These are phyloP conservation scores for Geodia barretti DNA, from an alignment of 37 sponge, comb jelly and placozoan genomes.

Conservation along the genomic window DNA sequence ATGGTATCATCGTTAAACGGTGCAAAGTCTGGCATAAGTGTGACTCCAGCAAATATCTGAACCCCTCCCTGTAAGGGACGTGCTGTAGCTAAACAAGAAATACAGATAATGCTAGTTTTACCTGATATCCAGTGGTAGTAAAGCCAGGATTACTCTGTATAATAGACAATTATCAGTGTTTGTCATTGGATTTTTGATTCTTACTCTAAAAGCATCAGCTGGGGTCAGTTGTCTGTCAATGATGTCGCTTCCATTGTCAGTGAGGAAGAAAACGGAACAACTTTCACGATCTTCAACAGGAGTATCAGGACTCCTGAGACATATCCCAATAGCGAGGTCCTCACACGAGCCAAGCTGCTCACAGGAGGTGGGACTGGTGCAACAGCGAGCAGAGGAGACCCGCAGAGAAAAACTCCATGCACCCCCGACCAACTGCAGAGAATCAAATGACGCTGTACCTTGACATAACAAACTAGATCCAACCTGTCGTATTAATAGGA, in stretches of 20 bases:
- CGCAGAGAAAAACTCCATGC: not conserved
- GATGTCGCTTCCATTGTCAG: not conserved
- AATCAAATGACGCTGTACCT: too few species aligned
- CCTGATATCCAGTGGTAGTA: too few species aligned
- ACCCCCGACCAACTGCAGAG: not conserved
- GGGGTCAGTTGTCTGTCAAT: not conserved
- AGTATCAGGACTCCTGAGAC: not conserved
- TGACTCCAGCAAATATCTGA: not conserved
- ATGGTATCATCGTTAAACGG: not conserved
- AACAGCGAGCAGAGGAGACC: not conserved
- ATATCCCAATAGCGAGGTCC: not conserved
- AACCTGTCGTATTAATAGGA: too few species aligned
- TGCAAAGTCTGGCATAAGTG: not conserved
- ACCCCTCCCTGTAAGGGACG: not conserved
- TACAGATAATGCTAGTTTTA: not conserved
- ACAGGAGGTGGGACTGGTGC: not conserved
- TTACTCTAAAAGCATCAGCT: not conserved
- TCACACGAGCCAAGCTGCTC: not conserved
- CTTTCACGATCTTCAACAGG: not conserved
- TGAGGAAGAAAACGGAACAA: not conserved
- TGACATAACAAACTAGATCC: too few species aligned
- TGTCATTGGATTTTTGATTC: too few species aligned
- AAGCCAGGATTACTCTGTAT: too few species aligned
- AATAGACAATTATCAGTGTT: too few species aligned
- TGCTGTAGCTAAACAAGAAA: too few species aligned